phyloP scores from a whole-genome alignment of 2,888 invertebrate species.

The Brenthis hecate region DNA sequence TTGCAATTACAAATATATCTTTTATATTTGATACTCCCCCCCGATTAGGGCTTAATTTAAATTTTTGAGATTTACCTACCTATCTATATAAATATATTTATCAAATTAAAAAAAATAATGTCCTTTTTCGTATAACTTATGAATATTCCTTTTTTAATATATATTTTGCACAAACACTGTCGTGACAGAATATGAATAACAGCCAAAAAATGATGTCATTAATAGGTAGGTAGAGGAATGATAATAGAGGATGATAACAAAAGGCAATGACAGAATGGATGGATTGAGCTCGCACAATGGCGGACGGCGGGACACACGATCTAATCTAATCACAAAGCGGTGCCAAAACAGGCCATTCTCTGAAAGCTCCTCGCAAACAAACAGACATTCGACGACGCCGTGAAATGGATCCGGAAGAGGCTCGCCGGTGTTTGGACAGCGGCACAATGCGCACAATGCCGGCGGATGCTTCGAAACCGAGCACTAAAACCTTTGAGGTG shows the following conservation, averaged over 20 bases:
- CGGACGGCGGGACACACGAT: constrained; percentile 41
- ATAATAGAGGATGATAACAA: not conserved
- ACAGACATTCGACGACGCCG: constrained; percentile 34
- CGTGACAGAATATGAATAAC: not conserved
- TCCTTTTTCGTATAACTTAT: not conserved
- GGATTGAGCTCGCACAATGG: constrained; percentile 12
- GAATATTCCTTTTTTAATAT: not conserved
- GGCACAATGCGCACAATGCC: constrained; percentile 52
- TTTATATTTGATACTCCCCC: no score
- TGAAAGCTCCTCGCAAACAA: constrained; percentile 18
- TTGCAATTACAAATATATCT: no score
- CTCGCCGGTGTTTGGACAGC: constrained; percentile 62
- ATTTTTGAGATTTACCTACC: no score
- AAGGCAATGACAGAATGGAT: constrained; percentile 22
- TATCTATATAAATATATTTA: no score
- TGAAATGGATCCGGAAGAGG: constrained; percentile 56
- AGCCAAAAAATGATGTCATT: not conserved
- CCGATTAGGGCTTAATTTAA: no score
- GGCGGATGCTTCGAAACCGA: not conserved
- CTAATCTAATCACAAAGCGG: constrained; percentile 47
- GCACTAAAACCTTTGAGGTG: constrained; percentile 55
- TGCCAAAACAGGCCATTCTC: constrained; percentile 45
- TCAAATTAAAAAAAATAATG: no score
- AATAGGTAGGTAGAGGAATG: constrained; percentile 10
- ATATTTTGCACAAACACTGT: not conserved